These are phyloP conservation scores for Manis pentadactyla DNA, from an alignment of 2,797 vertebrate species.

Conservation along the genomic window DNA sequence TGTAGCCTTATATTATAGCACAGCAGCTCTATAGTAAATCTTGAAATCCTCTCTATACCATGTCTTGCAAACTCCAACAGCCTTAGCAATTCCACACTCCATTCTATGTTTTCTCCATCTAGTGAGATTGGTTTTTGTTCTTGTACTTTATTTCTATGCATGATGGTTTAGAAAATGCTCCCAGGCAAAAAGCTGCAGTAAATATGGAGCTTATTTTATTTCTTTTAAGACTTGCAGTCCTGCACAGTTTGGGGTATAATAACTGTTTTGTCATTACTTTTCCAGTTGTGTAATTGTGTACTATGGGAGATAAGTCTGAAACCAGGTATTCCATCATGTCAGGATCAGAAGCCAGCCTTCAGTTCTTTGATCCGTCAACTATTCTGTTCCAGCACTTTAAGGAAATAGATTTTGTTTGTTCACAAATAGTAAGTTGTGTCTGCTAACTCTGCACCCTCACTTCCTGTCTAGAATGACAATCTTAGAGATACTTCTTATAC, in stretches of 20 bases:
- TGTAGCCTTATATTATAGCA: background rate
- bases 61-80: background rate
- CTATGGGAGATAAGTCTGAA: background rate
- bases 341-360: background rate
- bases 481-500: too few relatives aligned
- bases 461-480: background rate
- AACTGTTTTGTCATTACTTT: background rate
- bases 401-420: background rate
- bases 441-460: background rate
- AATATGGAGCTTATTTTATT: background rate
- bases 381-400: background rate
- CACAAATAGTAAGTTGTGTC: background rate
- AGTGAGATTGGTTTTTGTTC: background rate
- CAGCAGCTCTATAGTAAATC: background rate
- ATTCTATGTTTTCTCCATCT: background rate
- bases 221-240: background rate
- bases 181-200: background rate
- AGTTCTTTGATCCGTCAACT: background rate
- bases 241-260: background rate
- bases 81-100: background rate
- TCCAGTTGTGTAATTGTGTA: background rate
- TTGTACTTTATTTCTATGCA: background rate
- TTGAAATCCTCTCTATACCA: background rate
- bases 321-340: background rate
- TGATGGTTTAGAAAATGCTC: conserved; percentile 24